Conservation (phyloP, 2,888 invertebrate species). For the Peribatodes rhomboidaria region DNA sequence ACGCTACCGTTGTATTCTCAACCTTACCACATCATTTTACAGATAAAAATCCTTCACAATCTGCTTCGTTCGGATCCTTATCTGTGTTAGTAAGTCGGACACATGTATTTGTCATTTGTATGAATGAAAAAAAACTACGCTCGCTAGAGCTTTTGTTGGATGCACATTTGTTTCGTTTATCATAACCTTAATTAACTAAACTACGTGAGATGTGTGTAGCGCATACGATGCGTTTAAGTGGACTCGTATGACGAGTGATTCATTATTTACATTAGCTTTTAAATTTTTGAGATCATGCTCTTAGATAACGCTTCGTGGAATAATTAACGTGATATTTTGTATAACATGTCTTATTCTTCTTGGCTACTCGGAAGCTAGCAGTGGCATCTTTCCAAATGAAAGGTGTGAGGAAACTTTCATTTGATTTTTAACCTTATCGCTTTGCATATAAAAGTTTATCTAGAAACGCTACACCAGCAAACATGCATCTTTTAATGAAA, state of each 20-base stretch:
- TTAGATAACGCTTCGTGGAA: slow-evolving; percentile 52
- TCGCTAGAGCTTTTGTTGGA: slow-evolving; percentile 79
- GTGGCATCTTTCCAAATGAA: slow-evolving; percentile 58
- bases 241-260: slow-evolving; percentile 66
- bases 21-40: slow-evolving; percentile 47
- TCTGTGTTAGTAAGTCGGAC: slow-evolving; percentile 81
- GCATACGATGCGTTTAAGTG: slow-evolving; percentile 38
- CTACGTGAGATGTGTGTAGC: slow-evolving; percentile 61
- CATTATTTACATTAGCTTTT: slow-evolving; percentile 51
- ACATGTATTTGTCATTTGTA: slow-evolving; percentile 82
- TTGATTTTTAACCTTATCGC: slow-evolving; percentile 42
- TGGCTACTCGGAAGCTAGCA: slow-evolving; percentile 37
- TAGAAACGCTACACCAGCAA: neutral
- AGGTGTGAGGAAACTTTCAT: slow-evolving; percentile 26
- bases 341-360: slow-evolving; percentile 48
- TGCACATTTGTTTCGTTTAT: slow-evolving; percentile 74
- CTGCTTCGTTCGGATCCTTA: slow-evolving; percentile 56
- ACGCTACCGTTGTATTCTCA: slow-evolving; percentile 56
- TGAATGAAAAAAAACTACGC: slow-evolving; percentile 84
- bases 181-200: slow-evolving; percentile 80
- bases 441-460: neutral
- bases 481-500: slow-evolving; percentile 17
- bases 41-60: slow-evolving; percentile 42
- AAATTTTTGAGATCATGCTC: slow-evolving; percentile 36
- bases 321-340: slow-evolving; percentile 42